Conservation (phyloP, 1,140 invertebrate species). For the Drosophila guanche region DNA sequence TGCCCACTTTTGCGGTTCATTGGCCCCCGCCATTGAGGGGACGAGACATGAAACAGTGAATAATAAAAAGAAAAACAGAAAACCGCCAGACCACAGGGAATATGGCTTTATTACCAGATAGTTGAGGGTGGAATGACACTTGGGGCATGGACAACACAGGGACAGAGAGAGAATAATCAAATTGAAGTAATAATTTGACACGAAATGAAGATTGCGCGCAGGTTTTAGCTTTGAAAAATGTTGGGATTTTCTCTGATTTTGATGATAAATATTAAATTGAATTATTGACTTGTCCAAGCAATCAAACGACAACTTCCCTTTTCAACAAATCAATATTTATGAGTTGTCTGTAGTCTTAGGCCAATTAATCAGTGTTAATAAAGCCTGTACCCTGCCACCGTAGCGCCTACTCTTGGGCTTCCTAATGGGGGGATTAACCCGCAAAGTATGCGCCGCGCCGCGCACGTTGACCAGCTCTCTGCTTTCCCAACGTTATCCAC, state of each 20-base stretch:
- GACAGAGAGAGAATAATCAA: neutral
- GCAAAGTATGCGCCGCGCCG: constrained; percentile 18
- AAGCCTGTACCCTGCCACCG: neutral
- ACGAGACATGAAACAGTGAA: constrained; percentile 45
- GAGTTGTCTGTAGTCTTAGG: no score
- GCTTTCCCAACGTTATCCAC: constrained; percentile 11
- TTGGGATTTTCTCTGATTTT: no score
- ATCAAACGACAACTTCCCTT: no score
- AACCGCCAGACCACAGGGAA: constrained; percentile 1
- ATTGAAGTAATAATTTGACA: no score
- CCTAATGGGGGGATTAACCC: constrained; percentile 40
- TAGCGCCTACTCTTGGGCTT: neutral
- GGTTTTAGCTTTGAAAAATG: no score
- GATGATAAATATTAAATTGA: no score
- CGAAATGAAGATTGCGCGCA: no score
- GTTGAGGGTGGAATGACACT: constrained; percentile 5
- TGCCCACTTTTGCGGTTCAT: constrained; percentile 52
- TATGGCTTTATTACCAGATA: constrained; percentile 13
- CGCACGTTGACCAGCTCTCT: constrained; percentile 25
- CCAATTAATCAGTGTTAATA: constrained; percentile 4
- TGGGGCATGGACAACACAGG: neutral
- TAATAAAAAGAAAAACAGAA: constrained; percentile 27
- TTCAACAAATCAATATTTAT: no score
- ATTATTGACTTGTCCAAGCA: no score
- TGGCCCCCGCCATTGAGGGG: constrained; percentile 30